A percentile compares a stretch with the other conserved stretches of the same genome.
phyloP scores from a whole-genome alignment of 2,888 invertebrate genomes.

The Cantharis flavilabris region DNA sequence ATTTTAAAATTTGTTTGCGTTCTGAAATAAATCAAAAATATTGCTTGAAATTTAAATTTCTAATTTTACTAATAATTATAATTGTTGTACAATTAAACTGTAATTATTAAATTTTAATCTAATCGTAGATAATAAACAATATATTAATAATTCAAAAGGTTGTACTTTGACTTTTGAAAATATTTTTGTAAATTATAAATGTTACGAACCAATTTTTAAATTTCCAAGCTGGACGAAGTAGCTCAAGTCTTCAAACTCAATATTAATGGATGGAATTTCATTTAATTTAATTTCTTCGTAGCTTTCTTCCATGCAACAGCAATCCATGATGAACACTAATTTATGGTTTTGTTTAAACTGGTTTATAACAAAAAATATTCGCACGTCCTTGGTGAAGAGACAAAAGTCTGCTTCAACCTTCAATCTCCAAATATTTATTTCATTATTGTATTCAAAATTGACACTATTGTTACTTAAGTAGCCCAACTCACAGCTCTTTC shows the following conservation, averaged over 20 bases:
- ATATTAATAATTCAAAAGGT: too few relatives aligned
- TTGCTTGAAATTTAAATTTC: too few relatives aligned
- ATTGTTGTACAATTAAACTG: not conserved
- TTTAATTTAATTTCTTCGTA: not conserved
- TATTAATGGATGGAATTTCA: constrained; percentile 6
- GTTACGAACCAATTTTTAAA: not conserved
- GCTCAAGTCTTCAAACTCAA: constrained; percentile 17
- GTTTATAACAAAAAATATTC: not conserved
- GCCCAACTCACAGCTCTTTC: not conserved
- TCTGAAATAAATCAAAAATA: constrained; percentile 1
- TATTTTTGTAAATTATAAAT: not conserved
- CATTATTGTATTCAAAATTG: not conserved
- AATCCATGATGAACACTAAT: not conserved
- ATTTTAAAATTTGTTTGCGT: constrained; percentile 20
- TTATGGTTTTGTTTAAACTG: not conserved
- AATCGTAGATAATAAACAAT: not conserved
- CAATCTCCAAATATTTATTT: too few relatives aligned
- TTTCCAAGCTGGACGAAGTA: constrained; percentile 1
- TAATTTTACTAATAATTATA: too few relatives aligned
- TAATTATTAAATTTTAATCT: not conserved
- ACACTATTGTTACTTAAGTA: not conserved
- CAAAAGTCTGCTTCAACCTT: too few relatives aligned
- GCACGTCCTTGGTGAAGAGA: not conserved
- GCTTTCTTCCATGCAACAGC: not conserved
- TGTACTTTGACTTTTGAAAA: not conserved